Evolutionary conservation across 2,113 vertebrate genomes (phyloP).

Genomic region (Macrotis lagotis): DNA sequence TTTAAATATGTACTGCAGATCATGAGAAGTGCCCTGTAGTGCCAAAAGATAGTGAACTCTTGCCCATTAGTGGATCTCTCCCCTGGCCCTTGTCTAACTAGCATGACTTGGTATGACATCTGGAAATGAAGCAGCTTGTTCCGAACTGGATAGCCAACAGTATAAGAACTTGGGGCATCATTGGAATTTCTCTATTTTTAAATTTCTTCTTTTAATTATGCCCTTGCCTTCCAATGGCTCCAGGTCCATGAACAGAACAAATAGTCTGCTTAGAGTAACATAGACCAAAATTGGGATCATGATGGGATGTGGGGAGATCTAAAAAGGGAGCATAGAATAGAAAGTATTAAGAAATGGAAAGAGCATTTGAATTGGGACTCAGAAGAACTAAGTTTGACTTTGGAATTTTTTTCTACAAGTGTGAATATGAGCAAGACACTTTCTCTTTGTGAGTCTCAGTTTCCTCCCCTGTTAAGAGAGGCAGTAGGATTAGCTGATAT

Average conservation of each 20-base stretch:
- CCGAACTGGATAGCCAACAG: background rate
- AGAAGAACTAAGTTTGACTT: background rate
- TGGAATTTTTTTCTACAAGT: background rate
- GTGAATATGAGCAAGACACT: background rate
- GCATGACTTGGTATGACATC: background rate
- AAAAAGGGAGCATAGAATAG: background rate
- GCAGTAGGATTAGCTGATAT: background rate
- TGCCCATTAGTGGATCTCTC: background rate
- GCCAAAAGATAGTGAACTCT: background rate
- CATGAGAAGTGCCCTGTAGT: background rate
- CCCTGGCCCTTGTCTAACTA: background rate
- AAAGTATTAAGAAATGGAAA: background rate
- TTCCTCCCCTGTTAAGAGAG: background rate
- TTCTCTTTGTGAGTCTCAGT: background rate
- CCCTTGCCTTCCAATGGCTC: background rate
- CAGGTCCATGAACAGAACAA: background rate
- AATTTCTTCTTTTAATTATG: background rate
- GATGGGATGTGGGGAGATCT: background rate
- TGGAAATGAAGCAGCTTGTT: background rate
- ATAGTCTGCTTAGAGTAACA: background rate
- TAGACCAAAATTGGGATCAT: background rate
- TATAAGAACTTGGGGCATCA: background rate
- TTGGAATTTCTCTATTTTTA: background rate
- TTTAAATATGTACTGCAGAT: background rate
- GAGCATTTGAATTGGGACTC: background rate